Conservation (phyloP, 2,888 invertebrate genomes). For the Vannuccia rotundouncinata region DNA sequence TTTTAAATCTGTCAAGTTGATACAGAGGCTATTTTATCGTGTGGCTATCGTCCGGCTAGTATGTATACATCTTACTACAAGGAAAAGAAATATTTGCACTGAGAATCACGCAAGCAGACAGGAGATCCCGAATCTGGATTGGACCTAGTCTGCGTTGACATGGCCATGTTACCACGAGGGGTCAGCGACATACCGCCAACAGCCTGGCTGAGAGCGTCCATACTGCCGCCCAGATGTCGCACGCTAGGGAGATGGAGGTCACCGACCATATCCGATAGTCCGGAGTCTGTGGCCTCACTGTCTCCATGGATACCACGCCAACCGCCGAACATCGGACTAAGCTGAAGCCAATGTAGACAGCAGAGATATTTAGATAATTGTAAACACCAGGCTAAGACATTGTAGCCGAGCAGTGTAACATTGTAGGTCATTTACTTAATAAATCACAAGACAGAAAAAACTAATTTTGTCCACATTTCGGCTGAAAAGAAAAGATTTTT, state of each 20-base stretch:
- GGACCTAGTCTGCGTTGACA: background rate
- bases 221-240: background rate
- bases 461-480: too few relatives aligned
- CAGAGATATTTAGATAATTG: too few relatives aligned
- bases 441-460: too few relatives aligned
- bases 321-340: background rate
- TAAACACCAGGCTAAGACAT: too few relatives aligned
- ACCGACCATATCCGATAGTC: background rate
- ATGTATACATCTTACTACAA: too few relatives aligned
- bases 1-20: too few relatives aligned
- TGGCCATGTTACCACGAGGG: background rate
- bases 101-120: background rate
- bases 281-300: background rate
- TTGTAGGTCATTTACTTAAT: too few relatives aligned
- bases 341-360: too few relatives aligned
- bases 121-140: background rate
- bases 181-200: background rate
- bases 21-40: too few relatives aligned
- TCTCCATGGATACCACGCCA: constrained; percentile 10
- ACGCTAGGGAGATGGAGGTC: background rate
- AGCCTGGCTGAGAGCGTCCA: constrained; percentile 9
- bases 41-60: too few relatives aligned
- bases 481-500: too few relatives aligned
- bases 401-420: too few relatives aligned
- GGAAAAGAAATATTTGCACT: background rate